A percentile compares a stretch with the other conserved stretches of the same genome.
Conservation (phyloP, 2,113 vertebrate genomes). For the Clarias gariepinus region DNA sequence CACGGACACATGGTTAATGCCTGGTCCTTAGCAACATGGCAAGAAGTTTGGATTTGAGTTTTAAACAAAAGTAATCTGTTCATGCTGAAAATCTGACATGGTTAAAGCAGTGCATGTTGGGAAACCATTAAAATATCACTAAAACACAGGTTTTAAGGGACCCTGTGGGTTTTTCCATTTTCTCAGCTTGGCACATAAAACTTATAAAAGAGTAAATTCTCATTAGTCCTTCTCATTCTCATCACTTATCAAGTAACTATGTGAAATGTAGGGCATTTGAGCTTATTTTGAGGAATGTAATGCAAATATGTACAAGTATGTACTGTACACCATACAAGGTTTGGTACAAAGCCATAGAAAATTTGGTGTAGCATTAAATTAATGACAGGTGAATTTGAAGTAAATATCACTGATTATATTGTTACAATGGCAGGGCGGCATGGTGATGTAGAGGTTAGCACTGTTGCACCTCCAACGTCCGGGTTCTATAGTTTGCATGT, state of each 20-base stretch:
- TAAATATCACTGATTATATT: no score
- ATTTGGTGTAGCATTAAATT: not conserved
- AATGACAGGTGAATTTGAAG: no score
- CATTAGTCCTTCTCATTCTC: not conserved
- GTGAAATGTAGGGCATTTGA: not conserved
- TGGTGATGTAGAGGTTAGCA: no score
- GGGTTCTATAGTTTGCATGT: no score
- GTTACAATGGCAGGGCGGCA: no score
- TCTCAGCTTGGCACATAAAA: not conserved
- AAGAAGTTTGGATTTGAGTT: constrained; percentile 17
- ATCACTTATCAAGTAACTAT: not conserved
- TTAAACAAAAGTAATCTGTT: constrained; percentile 51
- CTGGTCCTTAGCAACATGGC: constrained; percentile 14
- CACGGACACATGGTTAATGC: constrained; percentile 2
- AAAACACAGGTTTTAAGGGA: not conserved
- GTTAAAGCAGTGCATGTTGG: not conserved
- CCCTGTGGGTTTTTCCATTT: not conserved
- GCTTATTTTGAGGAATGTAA: not conserved
- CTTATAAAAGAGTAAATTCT: not conserved
- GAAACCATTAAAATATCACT: not conserved
- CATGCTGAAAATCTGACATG: not conserved
- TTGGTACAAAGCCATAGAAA: not conserved
- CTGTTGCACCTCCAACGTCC: no score
- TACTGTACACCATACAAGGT: not conserved
- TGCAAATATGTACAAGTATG: not conserved